Evolutionary conservation across 2,113 vertebrate species (phyloP), one percentile per base, ranked within the genome.

Genomic region (Scophthalmus maximus): DNA sequence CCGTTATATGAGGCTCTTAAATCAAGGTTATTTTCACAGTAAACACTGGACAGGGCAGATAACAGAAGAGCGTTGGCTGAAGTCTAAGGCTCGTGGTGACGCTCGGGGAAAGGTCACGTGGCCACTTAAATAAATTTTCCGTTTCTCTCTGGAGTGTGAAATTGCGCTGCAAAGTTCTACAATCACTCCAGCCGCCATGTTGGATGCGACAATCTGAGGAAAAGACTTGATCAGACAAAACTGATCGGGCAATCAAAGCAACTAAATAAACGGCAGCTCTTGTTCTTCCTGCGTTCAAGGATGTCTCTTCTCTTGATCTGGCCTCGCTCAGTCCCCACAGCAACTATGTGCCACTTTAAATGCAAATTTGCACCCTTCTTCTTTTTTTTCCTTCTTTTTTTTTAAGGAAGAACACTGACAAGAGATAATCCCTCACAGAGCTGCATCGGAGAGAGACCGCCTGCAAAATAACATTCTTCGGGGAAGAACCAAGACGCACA

Each of bases 281-380:
- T 83, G 53, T 87, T 73, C 84, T 80, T 87, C n/a, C 67, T 68
- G 74, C 69, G 85, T 87, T 83, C 81, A 83, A 66, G 42, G 78
- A 78, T 61, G 63, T 55, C 40, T 82, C 73, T 66, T 27, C 60
- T 65, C 60, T 76, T 85, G 76, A 81, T 81, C 76, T 84, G 68
- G 75, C 65, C 86, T 84, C 12, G 59, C 66, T 65, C 56, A n/a
- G 42, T 82, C 79, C 79, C 73, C 68, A 74, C 81, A 81, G 58
- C 73, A 73, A 76, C 83, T 67, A 86, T 78, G 73, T 83, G 84
- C 79, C 89, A 92, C 92, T 93, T 92, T 93, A 93, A 92, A 93
- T 93, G 92, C 85, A 89, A 93, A 93, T 92, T 80, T 38, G 2
- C 30, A 64, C 34, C 68, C 50, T 70, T 73, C 77, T 77, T 88